These are phyloP conservation scores for Galeopsomyia nigrocyanea DNA, from an alignment of 2,888 invertebrate genomes.

Conservation along the genomic window DNA sequence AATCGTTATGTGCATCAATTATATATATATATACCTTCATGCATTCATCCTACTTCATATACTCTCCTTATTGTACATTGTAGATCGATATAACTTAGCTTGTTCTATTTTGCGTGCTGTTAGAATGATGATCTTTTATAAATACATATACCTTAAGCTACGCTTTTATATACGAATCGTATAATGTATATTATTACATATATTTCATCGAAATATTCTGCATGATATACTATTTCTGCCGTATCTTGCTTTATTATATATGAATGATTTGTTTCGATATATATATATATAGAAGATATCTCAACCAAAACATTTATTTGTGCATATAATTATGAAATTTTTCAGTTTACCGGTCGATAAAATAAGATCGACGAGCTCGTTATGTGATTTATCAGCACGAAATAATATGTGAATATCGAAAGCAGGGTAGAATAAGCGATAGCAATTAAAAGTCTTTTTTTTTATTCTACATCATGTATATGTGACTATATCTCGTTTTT, in stretches of 20 bases:
- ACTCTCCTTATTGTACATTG: conserved; percentile 15
- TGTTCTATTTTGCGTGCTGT: conserved; percentile 37
- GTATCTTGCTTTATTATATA: too few species aligned
- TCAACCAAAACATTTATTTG: neutral
- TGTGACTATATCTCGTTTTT: neutral
- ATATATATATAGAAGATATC: conserved; percentile 5
- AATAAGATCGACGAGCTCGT: neutral
- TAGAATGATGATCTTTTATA: conserved; percentile 16
- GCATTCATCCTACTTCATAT: conserved; percentile 4
- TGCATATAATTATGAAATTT: neutral
- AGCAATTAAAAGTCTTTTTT: neutral
- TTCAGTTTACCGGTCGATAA: neutral
- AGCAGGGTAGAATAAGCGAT: conserved; percentile 29
- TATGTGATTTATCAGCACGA: too few species aligned
- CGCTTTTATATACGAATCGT: neutral
- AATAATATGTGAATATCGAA: neutral
- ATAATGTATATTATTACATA: neutral
- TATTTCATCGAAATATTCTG: too few species aligned
- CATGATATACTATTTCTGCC: too few species aligned
- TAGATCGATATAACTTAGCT: conserved; percentile 30
- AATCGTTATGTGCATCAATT: neutral
- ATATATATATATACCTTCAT: conserved; percentile 15
- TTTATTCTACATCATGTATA: neutral
- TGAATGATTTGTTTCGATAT: neutral
- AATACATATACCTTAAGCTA: conserved; percentile 6